These are phyloP conservation scores for Thereva unica DNA, from an alignment of 2,888 invertebrate genomes.

Conservation along the genomic window DNA sequence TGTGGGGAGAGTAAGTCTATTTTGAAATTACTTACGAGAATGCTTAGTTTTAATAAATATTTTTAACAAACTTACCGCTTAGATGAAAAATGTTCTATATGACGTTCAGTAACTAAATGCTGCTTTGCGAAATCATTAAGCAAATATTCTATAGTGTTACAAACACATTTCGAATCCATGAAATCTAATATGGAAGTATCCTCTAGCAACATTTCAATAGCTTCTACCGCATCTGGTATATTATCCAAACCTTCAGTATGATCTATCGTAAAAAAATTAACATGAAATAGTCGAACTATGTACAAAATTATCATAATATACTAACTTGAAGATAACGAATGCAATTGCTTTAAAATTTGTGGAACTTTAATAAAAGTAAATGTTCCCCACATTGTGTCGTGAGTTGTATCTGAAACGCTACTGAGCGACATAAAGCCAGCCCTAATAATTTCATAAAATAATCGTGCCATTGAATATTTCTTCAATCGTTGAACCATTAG, in stretches of 20 bases:
- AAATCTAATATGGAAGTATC: constrained; percentile 84
- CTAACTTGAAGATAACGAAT: constrained; percentile 63
- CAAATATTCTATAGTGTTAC: constrained; percentile 83
- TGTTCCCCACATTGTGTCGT: constrained; percentile 91
- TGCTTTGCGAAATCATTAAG: constrained; percentile 80
- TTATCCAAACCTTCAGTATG: constrained; percentile 66
- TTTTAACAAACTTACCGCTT: constrained; percentile 47
- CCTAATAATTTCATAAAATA: constrained; percentile 87
- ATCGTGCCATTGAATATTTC: constrained; percentile 75
- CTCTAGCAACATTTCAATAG: constrained; percentile 82
- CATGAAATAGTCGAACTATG: constrained; percentile 13
- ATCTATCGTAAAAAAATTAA: constrained; percentile 16
- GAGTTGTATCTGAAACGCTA: constrained; percentile 80
- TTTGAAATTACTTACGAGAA: background rate
- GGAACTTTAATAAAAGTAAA: constrained; percentile 92
- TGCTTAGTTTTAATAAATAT: background rate
- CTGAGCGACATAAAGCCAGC: constrained; percentile 89
- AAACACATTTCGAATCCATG: constrained; percentile 86
- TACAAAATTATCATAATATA: background rate
- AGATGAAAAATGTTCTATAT: constrained; percentile 71
- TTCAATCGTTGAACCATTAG: constrained; percentile 83
- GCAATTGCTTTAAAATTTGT: constrained; percentile 73
- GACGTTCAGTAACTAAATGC: constrained; percentile 77
- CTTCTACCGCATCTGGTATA: constrained; percentile 77
- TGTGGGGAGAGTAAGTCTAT: too few species aligned